phyloP scores from a whole-genome alignment of 1,140 invertebrate species.

The Drosophila hydei region DNA sequence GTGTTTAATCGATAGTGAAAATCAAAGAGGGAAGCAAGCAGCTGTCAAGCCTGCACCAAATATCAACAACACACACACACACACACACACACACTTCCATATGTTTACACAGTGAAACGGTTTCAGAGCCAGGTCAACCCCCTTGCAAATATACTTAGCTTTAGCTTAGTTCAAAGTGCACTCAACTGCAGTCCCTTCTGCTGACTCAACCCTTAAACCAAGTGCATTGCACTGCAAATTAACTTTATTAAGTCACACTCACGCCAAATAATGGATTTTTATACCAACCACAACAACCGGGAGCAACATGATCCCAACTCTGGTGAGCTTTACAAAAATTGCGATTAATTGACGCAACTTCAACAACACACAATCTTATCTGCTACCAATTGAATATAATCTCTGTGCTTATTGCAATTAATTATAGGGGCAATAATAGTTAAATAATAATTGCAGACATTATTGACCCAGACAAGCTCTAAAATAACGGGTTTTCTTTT shows the following conservation, averaged over 20 bases:
- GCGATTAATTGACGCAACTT: conserved; percentile 35
- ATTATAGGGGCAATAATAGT: too few species aligned
- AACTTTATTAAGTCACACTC: conserved; percentile 48
- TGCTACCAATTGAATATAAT: conserved; percentile 26
- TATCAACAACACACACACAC: conserved; percentile 29
- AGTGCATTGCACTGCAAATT: conserved; percentile 70
- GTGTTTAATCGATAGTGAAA: conserved; percentile 78
- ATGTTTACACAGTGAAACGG: conserved; percentile 29
- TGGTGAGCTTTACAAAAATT: conserved; percentile 63
- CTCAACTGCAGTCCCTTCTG: conserved; percentile 41
- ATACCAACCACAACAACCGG: conserved; percentile 61
- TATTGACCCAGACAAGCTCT: not conserved
- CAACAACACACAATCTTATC: conserved; percentile 57
- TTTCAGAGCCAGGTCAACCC: conserved; percentile 47
- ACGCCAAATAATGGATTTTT: conserved; percentile 72
- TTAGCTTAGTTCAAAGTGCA: conserved; percentile 38
- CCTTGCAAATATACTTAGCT: conserved; percentile 19
- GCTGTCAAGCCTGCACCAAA: conserved; percentile 38
- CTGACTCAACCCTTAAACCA: conserved; percentile 27
- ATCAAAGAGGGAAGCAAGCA: conserved; percentile 39
- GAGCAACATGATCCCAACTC: conserved; percentile 46
- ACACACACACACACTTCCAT: conserved; percentile 14
- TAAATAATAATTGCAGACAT: not conserved
- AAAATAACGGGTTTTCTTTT: too few species aligned
- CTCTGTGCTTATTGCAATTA: conserved; percentile 19